Conservation (phyloP, 1,140 invertebrate species). For the Melanaphis sacchari region DNA sequence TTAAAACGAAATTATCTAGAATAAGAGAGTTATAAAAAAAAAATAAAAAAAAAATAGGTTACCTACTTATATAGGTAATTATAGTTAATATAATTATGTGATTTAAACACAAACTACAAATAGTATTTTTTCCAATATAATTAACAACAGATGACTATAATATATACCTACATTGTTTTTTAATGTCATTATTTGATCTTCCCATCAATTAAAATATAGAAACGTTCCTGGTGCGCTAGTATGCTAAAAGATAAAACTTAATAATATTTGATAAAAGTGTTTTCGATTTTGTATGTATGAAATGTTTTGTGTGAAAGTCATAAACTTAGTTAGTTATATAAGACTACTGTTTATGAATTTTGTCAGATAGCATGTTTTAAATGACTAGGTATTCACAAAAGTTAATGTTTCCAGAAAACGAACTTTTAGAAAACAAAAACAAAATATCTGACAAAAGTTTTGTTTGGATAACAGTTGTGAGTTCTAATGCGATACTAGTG, state of each 20-base stretch:
- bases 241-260: neutral
- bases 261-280: neutral
- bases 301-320: neutral
- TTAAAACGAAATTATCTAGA: no score
- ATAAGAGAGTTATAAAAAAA: no score
- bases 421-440: constrained; percentile 37
- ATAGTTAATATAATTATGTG: no score
- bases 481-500: constrained; percentile 41
- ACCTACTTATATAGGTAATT: no score
- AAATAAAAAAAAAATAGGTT: no score
- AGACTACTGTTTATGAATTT: neutral
- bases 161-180: no score
- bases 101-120: no score
- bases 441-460: constrained; percentile 27
- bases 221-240: no score
- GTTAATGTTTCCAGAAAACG: constrained; percentile 10
- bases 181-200: no score
- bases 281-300: neutral
- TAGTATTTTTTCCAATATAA: no score
- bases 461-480: constrained; percentile 21
- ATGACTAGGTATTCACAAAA: constrained; percentile 35
- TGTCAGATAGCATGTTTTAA: constrained; percentile 24
- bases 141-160: no score
- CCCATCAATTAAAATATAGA: no score
- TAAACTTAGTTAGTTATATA: neutral